Conservation (phyloP, 2,888 invertebrate genomes). For the Pandemis corylana region DNA sequence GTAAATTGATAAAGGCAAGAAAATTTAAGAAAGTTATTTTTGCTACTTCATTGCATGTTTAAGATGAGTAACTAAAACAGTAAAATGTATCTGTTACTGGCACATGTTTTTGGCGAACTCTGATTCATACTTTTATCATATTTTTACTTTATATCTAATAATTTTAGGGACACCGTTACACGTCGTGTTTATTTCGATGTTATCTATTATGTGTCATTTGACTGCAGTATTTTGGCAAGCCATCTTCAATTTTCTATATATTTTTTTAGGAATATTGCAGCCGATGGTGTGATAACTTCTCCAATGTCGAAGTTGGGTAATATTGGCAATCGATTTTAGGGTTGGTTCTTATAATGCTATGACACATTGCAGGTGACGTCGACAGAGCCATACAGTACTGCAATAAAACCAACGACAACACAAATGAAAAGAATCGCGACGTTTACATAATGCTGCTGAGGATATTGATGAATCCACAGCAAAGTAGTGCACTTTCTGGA, state of each 20-base stretch:
- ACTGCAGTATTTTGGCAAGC: background rate
- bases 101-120: background rate
- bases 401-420: slow-evolving; percentile 86
- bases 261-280: no score
- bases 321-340: no score
- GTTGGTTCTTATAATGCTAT: background rate
- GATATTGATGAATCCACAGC: slow-evolving; percentile 73
- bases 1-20: background rate
- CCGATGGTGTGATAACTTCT: no score
- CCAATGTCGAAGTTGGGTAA: no score
- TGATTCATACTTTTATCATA: slow-evolving; percentile 8
- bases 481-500: slow-evolving; percentile 64
- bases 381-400: slow-evolving; percentile 94
- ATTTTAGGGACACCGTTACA: background rate
- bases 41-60: background rate
- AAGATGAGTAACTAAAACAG: background rate
- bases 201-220: background rate
- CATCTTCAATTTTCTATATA: no score
- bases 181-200: background rate
- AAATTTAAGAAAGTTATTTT: background rate
- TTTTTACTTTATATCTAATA: background rate
- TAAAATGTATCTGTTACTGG: background rate
- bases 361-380: slow-evolving; percentile 86
- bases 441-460: slow-evolving; percentile 87
- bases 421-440: slow-evolving; percentile 69